Evolutionary conservation across 2,888 invertebrate species (phyloP), one percentile per base, ranked within the genome.

Genomic region (Pachymerium ferrugineum): DNA sequence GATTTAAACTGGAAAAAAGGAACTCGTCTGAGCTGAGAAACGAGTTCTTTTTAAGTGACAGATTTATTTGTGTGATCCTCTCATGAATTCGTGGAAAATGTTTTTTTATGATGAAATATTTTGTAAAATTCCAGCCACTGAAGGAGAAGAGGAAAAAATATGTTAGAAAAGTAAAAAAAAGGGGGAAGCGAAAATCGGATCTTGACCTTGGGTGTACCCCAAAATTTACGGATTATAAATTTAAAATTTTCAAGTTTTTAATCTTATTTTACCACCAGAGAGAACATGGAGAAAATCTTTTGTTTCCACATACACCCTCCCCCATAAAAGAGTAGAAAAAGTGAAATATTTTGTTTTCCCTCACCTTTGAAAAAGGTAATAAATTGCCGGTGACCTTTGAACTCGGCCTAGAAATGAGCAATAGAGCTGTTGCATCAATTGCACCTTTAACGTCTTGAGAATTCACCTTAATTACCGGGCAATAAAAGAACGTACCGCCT

Each of bases 341-440:
- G 10, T 25, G 22, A 54, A 54, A 54, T 54, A 22, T 54, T 54
- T 54, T 54, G 22, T 54, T 54, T 54, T 54, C 22, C 47, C 22
- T 19, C 16, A 47, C 47, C 22, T 47, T 47, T 47, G 54, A 54
- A 54, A 54, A 25, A 19, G 22, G 54, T 22, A 54, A 54, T 54
- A 54, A 54, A 54, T 54, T 54, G 54, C 22, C 19, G 14, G 1
- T 22, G 54, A 54, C 54, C 54, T 54, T 54, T 54, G 54, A 54
- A 6, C 54, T 54, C 54, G 22, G 22, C 54, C 54, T 25, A 54
- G 54, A 54, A n/a, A 54, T 22, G 54, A 54, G 54, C 54, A 54
- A 54, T 54, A 54, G 54, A 54, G 54, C 54, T 54, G 54, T 54
- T 54, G 54, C 54, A 54, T 54, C 54, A 54, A 54, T 54, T 54